Percentiles rank a stretch among this genome's conserved stretches.
These are phyloP conservation scores for Candoia aspera DNA, from an alignment of 2,113 vertebrate genomes.

Conservation along the genomic window DNA sequence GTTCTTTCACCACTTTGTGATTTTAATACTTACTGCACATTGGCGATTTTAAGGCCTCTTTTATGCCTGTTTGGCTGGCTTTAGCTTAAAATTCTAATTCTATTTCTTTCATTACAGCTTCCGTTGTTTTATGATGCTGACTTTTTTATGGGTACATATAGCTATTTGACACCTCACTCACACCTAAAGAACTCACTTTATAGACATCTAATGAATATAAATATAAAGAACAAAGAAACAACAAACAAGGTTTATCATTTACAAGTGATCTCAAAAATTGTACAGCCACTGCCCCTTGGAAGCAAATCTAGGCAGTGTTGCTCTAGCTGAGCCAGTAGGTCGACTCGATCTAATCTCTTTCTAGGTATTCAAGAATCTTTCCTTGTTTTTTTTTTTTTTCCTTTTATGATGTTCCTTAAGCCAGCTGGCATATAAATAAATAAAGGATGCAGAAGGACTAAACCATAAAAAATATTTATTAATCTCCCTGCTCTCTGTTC, in stretches of 20 bases:
- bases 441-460: neutral
- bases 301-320: neutral
- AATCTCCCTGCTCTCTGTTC: neutral
- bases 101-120: neutral
- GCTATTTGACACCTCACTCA: neutral
- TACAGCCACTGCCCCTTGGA: neutral
- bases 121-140: neutral
- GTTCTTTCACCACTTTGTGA: neutral
- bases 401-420: neutral
- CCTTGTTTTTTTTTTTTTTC: neutral
- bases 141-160: too few species aligned
- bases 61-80: neutral
- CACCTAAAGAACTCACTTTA: neutral
- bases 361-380: neutral
- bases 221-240: neutral
- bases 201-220: neutral
- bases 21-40: neutral
- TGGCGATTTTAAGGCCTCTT: neutral
- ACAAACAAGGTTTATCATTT: neutral
- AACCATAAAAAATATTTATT: neutral
- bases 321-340: neutral
- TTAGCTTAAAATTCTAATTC: neutral
- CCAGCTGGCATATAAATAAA: neutral
- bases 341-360: neutral
- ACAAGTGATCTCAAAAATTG: neutral